phyloP scores from a whole-genome alignment of 2,888 invertebrate species.

The Vesta saturnalis region DNA sequence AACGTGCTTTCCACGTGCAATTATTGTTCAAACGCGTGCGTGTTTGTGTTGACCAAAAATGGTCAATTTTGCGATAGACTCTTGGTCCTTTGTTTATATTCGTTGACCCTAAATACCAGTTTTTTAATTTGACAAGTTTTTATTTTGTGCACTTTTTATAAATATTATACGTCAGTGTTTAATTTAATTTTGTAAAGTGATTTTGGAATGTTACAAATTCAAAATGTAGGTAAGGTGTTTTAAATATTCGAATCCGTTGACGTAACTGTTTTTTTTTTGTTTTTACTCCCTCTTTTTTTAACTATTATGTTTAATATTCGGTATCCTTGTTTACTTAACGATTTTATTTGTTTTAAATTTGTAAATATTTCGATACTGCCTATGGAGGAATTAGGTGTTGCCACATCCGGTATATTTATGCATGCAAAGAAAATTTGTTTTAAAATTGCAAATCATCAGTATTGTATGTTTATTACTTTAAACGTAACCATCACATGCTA shows the following conservation, averaged over 20 bases:
- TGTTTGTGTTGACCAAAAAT: neutral
- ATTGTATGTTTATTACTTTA: too few species aligned
- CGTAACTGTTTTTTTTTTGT: slow-evolving; percentile 1
- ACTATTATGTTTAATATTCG: neutral
- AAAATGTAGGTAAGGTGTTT: neutral
- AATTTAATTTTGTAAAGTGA: neutral
- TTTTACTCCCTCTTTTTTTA: neutral
- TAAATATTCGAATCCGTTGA: neutral
- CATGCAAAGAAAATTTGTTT: too few species aligned
- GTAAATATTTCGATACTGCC: too few species aligned
- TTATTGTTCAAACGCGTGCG: too few species aligned
- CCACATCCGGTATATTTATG: too few species aligned
- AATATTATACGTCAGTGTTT: neutral
- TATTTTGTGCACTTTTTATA: neutral
- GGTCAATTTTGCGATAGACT: slow-evolving; percentile 12
- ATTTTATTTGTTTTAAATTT: neutral
- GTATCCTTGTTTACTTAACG: neutral
- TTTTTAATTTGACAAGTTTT: neutral
- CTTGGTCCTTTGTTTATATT: slow-evolving; percentile 28
- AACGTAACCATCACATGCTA: too few species aligned
- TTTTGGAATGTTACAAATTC: neutral
- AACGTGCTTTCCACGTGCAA: neutral
- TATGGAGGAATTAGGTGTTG: too few species aligned
- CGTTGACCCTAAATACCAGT: slow-evolving; percentile 5
- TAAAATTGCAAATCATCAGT: too few species aligned